phyloP scores from a whole-genome alignment of 1,140 invertebrate species.

The Sinella curviseta region DNA sequence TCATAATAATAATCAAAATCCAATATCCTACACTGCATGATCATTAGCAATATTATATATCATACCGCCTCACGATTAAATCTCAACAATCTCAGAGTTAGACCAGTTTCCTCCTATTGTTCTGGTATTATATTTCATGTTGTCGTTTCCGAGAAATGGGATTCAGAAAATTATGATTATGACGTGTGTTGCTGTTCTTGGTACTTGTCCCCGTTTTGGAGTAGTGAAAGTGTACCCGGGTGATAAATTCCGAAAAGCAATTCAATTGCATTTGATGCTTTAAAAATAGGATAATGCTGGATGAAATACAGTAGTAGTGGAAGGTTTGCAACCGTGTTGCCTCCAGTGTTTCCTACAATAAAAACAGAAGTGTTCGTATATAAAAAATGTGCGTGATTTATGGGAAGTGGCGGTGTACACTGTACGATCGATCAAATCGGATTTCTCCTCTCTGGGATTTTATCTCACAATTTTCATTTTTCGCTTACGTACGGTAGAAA shows the following conservation, averaged over 20 bases:
- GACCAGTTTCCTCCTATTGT: background rate
- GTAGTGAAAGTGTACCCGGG: too few species aligned
- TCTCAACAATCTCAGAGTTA: background rate
- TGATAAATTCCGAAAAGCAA: too few species aligned
- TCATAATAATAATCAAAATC: background rate
- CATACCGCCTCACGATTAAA: background rate
- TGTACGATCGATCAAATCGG: conserved; percentile 19
- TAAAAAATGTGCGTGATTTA: conserved; percentile 18
- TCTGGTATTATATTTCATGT: background rate
- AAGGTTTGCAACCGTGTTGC: background rate
- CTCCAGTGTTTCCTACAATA: background rate
- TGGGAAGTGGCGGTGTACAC: background rate
- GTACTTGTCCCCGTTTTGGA: background rate
- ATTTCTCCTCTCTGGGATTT: conserved; percentile 21
- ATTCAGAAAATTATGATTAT: background rate
- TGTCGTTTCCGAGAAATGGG: background rate
- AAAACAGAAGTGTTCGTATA: too few species aligned
- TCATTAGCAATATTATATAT: background rate
- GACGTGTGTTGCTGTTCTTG: background rate
- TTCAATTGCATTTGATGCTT: too few species aligned
- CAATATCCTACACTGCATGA: background rate
- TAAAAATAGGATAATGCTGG: too few species aligned
- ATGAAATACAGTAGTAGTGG: too few species aligned
- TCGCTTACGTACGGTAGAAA: background rate
- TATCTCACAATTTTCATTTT: conserved; percentile 12